Conservation (phyloP, 64 coral and sea anemone genomes). For the Dendronephthya gigantea region DNA sequence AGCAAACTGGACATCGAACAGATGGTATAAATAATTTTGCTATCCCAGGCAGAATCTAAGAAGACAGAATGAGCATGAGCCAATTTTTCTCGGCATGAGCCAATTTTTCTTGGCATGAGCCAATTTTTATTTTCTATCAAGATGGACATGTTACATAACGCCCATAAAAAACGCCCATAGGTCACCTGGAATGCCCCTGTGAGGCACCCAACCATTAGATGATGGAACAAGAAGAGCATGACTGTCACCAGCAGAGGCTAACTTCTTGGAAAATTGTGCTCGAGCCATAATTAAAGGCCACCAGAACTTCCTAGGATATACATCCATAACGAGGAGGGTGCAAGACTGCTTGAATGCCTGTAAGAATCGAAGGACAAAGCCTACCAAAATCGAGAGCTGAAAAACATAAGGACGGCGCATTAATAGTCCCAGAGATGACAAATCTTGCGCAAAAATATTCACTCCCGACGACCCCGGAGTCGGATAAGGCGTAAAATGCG, state of each 20-base stretch:
- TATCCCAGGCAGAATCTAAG: not conserved
- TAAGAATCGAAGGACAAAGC: slow-evolving; percentile 2
- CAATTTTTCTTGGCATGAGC: not conserved
- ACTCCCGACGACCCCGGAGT: not conserved
- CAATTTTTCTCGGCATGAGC: not conserved
- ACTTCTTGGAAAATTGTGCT: not conserved
- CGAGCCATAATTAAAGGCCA: not conserved
- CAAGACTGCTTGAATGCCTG: not conserved
- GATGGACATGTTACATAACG: too few relatives aligned
- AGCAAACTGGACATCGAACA: not conserved
- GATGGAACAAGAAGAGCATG: not conserved
- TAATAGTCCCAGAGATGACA: not conserved
- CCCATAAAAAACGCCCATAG: not conserved
- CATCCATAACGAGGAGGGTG: slow-evolving; percentile 8
- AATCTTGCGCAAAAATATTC: slow-evolving; percentile 21
- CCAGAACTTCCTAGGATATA: slow-evolving; percentile 27
- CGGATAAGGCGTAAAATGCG: not conserved
- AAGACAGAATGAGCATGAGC: not conserved
- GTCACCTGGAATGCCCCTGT: not conserved
- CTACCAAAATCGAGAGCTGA: slow-evolving; percentile 11
- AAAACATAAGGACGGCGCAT: slow-evolving; percentile 7
- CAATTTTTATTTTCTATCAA: too few relatives aligned
- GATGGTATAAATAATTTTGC: slow-evolving; percentile 22
- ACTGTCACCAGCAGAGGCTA: not conserved
- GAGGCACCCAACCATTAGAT: not conserved